Evolutionary conservation across 2,113 vertebrate genomes (phyloP), one percentile per base, ranked within the genome.

Genomic region (Hypanus sabinus): DNA sequence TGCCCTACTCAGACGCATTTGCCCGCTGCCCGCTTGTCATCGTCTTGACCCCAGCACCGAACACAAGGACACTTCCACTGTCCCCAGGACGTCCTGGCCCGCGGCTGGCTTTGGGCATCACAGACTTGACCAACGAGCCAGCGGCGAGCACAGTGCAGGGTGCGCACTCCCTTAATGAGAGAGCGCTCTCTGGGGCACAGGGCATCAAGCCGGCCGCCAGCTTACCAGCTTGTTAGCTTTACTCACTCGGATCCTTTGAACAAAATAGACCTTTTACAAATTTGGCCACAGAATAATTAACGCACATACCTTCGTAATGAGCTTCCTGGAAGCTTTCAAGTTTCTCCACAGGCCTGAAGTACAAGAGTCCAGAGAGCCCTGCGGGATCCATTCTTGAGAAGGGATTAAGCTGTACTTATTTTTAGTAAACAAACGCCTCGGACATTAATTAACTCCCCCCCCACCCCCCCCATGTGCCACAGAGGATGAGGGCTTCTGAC

Each of bases 111-210:
- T 79, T 5, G 16, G 22, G 76, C 10, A 14, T 12, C 76, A 36
- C n/a, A 10, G 73, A 76, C 76, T 30, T n/a, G 30, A 5, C 71
- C 71, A 73, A 24, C 71, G 24, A 0, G 68, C 12, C 68, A 16
- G 46, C 46, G 2, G 68, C 12, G 0, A 0, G 5, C 7, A 1
- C 0, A 55, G 46, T 10, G 24, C 11, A 4, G 0, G 9, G 57
- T 14, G 57, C 30, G 24, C 57, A 3, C 9, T 46, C 27, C 55
- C 12, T 60, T 90, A 90, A 90, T 20, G 85, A 10, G 9, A 8
- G 0, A 24, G 9, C 57, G 62, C 62, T 65, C 62, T 7, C 14
- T 62, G 27, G 4, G 18, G 5, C 14, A 12, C 10, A 14, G 24
- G 8, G 9, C 24, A 60, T 3, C 27, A 2, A 12, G 83, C 60